A percentile compares a stretch with the other conserved stretches of the same genome.
These are phyloP conservation scores for Penaeus chinensis DNA, from an alignment of 1,140 invertebrate genomes.

Conservation along the genomic window DNA sequence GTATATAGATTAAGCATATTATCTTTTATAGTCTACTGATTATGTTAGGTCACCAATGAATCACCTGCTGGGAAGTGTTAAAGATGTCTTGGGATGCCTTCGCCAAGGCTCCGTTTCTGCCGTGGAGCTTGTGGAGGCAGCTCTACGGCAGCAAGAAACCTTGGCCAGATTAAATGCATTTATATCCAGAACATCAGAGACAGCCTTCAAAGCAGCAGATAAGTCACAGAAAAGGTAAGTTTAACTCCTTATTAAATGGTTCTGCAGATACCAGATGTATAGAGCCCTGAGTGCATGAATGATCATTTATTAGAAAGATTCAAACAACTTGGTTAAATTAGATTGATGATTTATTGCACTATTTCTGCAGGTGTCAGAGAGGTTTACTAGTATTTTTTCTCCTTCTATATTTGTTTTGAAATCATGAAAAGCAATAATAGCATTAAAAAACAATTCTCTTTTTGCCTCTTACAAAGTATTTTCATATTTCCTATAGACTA, in stretches of 20 bases:
- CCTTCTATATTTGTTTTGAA: too few species aligned
- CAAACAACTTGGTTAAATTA: neutral
- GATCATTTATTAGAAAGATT: neutral
- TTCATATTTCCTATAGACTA: too few species aligned
- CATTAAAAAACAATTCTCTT: too few species aligned
- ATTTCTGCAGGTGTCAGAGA: too few species aligned
- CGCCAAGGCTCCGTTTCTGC: slow-evolving; percentile 9
- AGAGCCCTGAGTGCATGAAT: neutral
- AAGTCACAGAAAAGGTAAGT: slow-evolving; percentile 25
- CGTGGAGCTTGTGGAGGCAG: slow-evolving; percentile 31
- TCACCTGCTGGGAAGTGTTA: neutral
- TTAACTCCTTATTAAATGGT: neutral
- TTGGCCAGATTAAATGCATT: slow-evolving; percentile 18
- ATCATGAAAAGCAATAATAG: too few species aligned
- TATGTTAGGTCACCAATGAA: slow-evolving; percentile 11
- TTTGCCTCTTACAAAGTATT: too few species aligned
- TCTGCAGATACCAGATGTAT: neutral
- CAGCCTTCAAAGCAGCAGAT: neutral
- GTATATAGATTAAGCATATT: neutral
- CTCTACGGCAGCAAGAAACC: slow-evolving; percentile 18
- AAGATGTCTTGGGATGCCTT: slow-evolving; percentile 13
- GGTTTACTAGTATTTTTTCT: too few species aligned
- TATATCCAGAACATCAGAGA: slow-evolving; percentile 22
- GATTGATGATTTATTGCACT: too few species aligned
- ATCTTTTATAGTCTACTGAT: neutral